Percentiles rank a stretch among this genome's conserved stretches.
phyloP scores from a whole-genome alignment of 1,140 invertebrate species.

The Acromyrmex charruanus region DNA sequence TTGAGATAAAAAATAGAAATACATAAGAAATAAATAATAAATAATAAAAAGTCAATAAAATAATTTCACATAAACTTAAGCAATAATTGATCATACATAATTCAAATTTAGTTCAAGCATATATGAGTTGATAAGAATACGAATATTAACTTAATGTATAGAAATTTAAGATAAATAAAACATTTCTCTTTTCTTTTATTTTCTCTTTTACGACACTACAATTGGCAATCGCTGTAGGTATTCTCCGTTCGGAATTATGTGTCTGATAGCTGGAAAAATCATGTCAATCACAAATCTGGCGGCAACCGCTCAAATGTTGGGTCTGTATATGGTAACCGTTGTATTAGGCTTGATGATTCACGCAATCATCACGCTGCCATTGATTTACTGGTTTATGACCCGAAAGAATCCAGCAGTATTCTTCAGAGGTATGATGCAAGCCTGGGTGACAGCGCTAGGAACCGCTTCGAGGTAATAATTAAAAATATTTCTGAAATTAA shows the following conservation, averaged over 20 bases:
- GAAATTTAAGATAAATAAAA: no score
- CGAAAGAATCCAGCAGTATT: conserved; percentile 89
- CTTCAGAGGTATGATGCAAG: conserved; percentile 89
- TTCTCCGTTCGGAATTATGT: conserved; percentile 91
- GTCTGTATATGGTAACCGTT: conserved; percentile 90
- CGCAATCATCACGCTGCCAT: conserved; percentile 88
- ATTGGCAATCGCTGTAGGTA: conserved; percentile 85
- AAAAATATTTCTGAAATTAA: neutral
- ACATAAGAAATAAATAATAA: no score
- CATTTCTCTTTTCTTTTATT: conserved; percentile 15
- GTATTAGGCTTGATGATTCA: conserved; percentile 89
- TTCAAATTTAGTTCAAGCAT: no score
- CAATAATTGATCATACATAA: no score
- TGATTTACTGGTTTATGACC: conserved; percentile 89
- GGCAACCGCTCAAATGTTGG: conserved; percentile 89
- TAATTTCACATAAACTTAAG: no score
- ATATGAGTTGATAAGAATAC: no score
- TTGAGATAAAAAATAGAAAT: neutral
- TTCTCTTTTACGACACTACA: neutral
- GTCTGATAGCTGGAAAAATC: conserved; percentile 90
- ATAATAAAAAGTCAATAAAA: no score
- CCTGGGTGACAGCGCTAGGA: conserved; percentile 90
- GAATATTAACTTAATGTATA: no score
- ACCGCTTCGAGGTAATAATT: conserved; percentile 89
- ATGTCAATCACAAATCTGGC: conserved; percentile 89